phyloP scores from a whole-genome alignment of 2,888 invertebrate genomes.

The Lycia hirtaria region DNA sequence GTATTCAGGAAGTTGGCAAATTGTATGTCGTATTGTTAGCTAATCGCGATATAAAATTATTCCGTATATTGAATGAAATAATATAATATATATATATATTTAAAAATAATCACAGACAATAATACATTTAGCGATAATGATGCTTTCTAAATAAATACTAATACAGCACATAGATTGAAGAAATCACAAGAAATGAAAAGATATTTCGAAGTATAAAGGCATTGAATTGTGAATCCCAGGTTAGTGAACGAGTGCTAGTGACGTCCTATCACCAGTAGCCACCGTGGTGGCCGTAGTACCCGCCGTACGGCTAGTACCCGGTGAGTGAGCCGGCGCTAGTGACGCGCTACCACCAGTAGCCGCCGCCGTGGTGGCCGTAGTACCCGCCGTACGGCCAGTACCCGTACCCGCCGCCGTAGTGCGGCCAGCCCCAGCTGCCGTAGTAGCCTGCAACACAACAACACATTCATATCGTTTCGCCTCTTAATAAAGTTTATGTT shows the following conservation, averaged over 20 bases:
- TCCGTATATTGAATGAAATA: no score
- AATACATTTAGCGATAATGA: not conserved
- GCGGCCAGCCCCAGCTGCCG: slow-evolving; percentile 41
- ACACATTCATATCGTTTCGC: not conserved
- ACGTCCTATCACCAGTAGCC: slow-evolving; percentile 54
- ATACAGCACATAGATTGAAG: slow-evolving; percentile 27
- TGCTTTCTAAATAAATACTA: slow-evolving; percentile 27
- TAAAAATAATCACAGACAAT: not conserved
- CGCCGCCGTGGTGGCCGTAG: slow-evolving; percentile 44
- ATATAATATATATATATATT: not conserved
- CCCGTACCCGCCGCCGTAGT: slow-evolving; percentile 47
- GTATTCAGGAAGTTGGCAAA: no score
- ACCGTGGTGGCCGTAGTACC: slow-evolving; percentile 46
- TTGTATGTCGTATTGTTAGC: no score
- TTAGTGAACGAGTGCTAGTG: not conserved
- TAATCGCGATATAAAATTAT: no score
- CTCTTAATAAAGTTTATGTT: no score
- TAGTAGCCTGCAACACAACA: slow-evolving; percentile 32
- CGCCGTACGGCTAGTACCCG: slow-evolving; percentile 51
- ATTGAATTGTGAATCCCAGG: slow-evolving; percentile 14
- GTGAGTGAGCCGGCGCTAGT: no score
- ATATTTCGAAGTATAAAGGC: not conserved
- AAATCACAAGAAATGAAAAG: slow-evolving; percentile 24
- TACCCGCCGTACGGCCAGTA: slow-evolving; percentile 51
- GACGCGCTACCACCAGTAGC: slow-evolving; percentile 57